A percentile compares a stretch with the other conserved stretches of the same genome.
Conservation (phyloP, 2,113 vertebrate species). For the Cyprinodon brontotheroides region DNA sequence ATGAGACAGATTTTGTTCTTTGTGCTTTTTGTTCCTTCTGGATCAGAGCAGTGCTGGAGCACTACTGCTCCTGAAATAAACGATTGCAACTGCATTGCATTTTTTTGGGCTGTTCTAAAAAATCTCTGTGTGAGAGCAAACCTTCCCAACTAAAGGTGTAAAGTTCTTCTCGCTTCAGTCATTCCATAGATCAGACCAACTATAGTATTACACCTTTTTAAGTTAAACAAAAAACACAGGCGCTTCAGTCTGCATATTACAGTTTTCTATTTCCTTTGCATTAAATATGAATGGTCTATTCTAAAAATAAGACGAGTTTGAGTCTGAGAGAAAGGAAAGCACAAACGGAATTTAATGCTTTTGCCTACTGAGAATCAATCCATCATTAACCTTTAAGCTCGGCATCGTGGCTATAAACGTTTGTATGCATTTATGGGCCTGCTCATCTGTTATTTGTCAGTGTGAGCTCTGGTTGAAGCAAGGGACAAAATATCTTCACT, state of each 20-base stretch:
- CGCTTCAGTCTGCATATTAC: not conserved
- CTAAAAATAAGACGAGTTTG: not conserved
- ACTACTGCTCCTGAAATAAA: too few relatives aligned
- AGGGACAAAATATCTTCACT: constrained; percentile 66
- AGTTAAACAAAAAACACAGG: not conserved
- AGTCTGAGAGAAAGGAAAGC: constrained; percentile 1
- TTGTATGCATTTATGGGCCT: constrained; percentile 7
- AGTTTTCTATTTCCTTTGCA: not conserved
- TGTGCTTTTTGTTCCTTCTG: too few relatives aligned
- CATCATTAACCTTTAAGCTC: constrained; percentile 55
- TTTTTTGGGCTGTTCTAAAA: too few relatives aligned
- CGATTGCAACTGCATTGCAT: too few relatives aligned
- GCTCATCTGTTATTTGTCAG: constrained; percentile 13
- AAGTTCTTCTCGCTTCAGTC: too few relatives aligned
- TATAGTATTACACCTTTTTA: too few relatives aligned
- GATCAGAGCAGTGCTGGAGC: too few relatives aligned
- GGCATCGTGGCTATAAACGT: constrained; percentile 8
- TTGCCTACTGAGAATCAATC: constrained; percentile 63
- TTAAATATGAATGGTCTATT: constrained; percentile 1
- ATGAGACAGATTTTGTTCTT: too few relatives aligned
- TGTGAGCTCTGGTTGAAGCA: constrained; percentile 24
- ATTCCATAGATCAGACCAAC: too few relatives aligned
- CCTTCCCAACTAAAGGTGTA: too few relatives aligned
- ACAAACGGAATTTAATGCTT: constrained; percentile 47
- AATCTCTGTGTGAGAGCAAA: too few relatives aligned